Evolutionary conservation across 2,888 invertebrate genomes (phyloP).

Genomic region (Drosophila borborema): DNA sequence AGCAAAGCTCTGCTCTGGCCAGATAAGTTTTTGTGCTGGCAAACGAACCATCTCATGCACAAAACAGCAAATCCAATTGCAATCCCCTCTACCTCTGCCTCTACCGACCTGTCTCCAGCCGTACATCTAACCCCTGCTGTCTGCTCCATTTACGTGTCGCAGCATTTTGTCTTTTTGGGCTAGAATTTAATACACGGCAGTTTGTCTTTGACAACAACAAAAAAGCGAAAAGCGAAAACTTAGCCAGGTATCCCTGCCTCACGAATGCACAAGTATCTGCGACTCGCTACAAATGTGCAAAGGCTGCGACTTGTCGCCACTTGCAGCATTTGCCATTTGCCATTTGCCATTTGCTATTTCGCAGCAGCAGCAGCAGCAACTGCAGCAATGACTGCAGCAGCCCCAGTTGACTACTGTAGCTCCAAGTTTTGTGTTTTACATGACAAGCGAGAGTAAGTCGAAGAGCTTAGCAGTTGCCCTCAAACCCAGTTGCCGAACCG

Average conservation of each 20-base stretch:
- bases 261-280: constrained; percentile 22
- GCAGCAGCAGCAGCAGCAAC: constrained; percentile 20
- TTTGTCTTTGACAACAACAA: constrained; percentile 72
- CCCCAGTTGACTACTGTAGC: constrained; percentile 25
- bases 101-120: too few relatives aligned
- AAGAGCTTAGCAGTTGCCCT: constrained; percentile 33
- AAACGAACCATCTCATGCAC: constrained; percentile 63
- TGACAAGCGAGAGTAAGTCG: constrained; percentile 66
- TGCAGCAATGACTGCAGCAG: constrained; percentile 14
- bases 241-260: constrained; percentile 39
- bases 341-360: constrained; percentile 32
- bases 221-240: constrained; percentile 24
- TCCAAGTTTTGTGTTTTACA: constrained; percentile 71
- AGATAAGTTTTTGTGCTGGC: constrained; percentile 55
- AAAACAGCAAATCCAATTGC: constrained; percentile 69
- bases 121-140: background rate
- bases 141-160: constrained; percentile 57
- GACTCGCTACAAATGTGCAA: constrained; percentile 65
- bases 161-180: constrained; percentile 78
- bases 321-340: constrained; percentile 50
- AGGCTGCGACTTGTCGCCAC: constrained; percentile 76
- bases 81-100: background rate
- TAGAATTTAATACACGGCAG: constrained; percentile 79
- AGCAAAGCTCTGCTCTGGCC: constrained; percentile 35
- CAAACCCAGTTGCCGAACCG: constrained; percentile 14